phyloP scores from a whole-genome alignment of 35 echinoderm and acorn worm species.

The Heliocidaris tuberculata region DNA sequence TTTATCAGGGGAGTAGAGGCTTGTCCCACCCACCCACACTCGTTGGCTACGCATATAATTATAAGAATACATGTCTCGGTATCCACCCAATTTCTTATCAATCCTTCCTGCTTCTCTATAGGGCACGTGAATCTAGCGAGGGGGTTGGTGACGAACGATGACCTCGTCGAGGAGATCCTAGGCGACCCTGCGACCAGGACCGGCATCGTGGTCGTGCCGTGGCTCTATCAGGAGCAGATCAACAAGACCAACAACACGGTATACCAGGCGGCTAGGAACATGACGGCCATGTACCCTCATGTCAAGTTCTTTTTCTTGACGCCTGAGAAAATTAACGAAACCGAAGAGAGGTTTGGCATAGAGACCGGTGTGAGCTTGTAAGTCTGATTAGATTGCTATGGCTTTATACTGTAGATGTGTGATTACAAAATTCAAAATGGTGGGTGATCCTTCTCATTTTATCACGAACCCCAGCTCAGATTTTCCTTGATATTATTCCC shows the following conservation, averaged over 20 bases:
- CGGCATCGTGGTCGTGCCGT: constrained; percentile 22
- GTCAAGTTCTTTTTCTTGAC: constrained; percentile 46
- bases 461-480: no score
- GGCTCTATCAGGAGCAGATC: constrained; percentile 45
- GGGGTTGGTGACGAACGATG: neutral
- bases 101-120: neutral
- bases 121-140: constrained; percentile 17
- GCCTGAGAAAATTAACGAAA: constrained; percentile 23
- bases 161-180: neutral
- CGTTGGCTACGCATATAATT: no score
- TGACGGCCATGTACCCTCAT: neutral
- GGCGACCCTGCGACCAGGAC: constrained; percentile 11
- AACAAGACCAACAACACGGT: constrained; percentile 18
- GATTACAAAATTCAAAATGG: no score
- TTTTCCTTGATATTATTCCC: no score
- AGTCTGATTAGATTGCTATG: neutral
- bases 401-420: no score
- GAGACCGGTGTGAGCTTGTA: constrained; percentile 41
- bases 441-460: no score
- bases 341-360: constrained; percentile 10
- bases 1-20: no score
- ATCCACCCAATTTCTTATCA: no score
- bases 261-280: constrained; percentile 11
- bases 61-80: no score
- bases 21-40: no score